Base-by-base conservation (phyloP, 2,113 vertebrate genomes). In the Mohoua ochrocephala region DNA sequence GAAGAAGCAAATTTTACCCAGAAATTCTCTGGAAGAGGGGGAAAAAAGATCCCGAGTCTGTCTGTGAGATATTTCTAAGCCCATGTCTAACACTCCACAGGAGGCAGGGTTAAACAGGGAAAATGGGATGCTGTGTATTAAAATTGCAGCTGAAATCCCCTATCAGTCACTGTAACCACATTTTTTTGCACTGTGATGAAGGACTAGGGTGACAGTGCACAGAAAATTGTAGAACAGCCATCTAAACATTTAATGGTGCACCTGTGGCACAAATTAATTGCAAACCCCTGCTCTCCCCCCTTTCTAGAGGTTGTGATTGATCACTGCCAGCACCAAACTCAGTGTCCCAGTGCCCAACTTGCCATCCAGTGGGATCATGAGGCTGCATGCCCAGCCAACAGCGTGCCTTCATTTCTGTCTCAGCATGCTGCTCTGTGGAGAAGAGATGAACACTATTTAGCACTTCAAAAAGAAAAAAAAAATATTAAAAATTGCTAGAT, bases 381-480 rank as follows among this genome's bases (percentile, higher is more conserved):
- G 26, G 18, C 53, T 56, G 22, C 5, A 1, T 30, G 22, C 47
- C 22, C 6, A 30, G 24, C 41, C 33, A 41, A 9, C 49, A 60
- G 19, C 1, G 0, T 67, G 22, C 18, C 45, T 75, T 54, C n/a
- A 14, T 75, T 78, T 65, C 45, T 80, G 10, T 59, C 63, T 76
- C 53, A 71, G 59, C 45, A 26, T 3, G 4, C 61, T 87, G 52
- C 53, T 26, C 33, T 47, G 2, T 14, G 28, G 41, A 78, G 71
- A 37, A 81, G 76, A 74, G 75, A 79, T 56, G 64, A 80, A 79
- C 44, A 4, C n/a, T 91, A 45, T 93, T 97, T 93, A 95, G 82
- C 67, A 49, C 60, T 95, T 74, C 4, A 60, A 37, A 65, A 71
- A 64, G 11, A 63, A 94, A 95, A 37, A 65, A 44, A 57, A 41